phyloP scores from a whole-genome alignment of 2,797 vertebrate genomes.

The Halcyon smyrnensis region DNA sequence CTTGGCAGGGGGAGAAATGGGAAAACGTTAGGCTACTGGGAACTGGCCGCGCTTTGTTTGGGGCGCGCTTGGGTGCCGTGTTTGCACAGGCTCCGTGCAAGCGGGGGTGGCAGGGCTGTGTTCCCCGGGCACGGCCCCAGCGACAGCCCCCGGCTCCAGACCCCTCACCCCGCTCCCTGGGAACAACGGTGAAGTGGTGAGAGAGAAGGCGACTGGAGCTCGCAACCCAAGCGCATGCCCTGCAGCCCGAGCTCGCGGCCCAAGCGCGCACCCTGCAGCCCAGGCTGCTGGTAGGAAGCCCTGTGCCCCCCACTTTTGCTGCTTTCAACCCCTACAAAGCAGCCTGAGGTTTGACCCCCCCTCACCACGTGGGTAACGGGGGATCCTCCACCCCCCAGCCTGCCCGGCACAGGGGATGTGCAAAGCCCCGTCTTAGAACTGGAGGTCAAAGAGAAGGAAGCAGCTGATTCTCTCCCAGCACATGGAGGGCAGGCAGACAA shows the following conservation, averaged over 20 bases:
- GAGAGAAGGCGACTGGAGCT: background rate
- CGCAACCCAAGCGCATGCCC: background rate
- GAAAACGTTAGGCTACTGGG: constrained; percentile 74
- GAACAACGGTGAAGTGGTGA: accelerated
- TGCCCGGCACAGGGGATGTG: accelerated
- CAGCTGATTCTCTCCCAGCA: background rate
- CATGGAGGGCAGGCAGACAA: constrained; percentile 4
- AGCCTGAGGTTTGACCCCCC: background rate
- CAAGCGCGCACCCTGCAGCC: background rate
- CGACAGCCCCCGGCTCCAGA: accelerated
- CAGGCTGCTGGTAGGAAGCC: background rate
- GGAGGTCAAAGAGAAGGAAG: background rate
- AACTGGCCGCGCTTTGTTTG: constrained; percentile 54
- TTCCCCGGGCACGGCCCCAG: accelerated
- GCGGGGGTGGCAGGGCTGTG: accelerated
- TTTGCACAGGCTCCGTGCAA: background rate
- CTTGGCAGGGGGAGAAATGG: constrained; percentile 72
- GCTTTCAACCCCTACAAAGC: background rate
- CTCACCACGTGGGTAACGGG: accelerated
- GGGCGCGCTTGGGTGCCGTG: background rate
- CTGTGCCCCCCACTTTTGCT: accelerated
- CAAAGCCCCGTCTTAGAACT: background rate
- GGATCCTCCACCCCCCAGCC: background rate
- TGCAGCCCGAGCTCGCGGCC: no score
- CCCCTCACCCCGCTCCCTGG: accelerated